These are phyloP conservation scores for Drosophila meridionalis DNA, from an alignment of 2,888 invertebrate genomes.

Conservation along the genomic window DNA sequence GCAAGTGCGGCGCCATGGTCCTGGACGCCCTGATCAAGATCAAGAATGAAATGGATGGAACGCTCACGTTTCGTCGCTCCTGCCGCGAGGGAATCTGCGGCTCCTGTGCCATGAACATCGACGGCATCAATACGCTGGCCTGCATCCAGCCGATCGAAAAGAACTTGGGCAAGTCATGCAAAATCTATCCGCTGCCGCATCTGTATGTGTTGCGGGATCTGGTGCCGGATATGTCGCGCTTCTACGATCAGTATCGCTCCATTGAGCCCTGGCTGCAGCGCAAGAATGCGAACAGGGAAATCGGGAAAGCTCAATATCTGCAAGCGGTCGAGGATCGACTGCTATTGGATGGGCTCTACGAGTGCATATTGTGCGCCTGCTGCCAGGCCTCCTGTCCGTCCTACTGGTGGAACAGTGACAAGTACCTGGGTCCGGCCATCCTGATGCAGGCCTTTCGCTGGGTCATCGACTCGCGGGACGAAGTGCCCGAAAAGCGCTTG, in stretches of 20 bases:
- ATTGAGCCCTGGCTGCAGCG: constrained; percentile 98
- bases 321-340: constrained; percentile 95
- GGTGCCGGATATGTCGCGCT: constrained; percentile 96
- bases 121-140: constrained; percentile 96
- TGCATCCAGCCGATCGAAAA: constrained; percentile 93
- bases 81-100: constrained; percentile 99
- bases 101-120: constrained; percentile 99
- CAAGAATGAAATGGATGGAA: constrained; percentile 97
- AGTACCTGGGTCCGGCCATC: constrained; percentile 98
- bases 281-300: constrained; percentile 83
- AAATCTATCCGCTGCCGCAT: constrained; percentile 98
- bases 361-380: constrained; percentile 98
- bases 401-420: constrained; percentile 99
- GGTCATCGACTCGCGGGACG: constrained; percentile 98
- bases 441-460: constrained; percentile 99
- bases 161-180: constrained; percentile 87
- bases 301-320: constrained; percentile 91
- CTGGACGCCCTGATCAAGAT: constrained; percentile 97
- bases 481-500: constrained; percentile 90
- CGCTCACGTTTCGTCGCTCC: constrained; percentile 96
- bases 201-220: constrained; percentile 99
- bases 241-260: constrained; percentile 96
- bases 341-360: constrained; percentile 97
- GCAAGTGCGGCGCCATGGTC: constrained; percentile 97
- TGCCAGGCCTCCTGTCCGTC: constrained; percentile 98